Percentiles rank a stretch among this genome's conserved stretches.
phyloP scores from a whole-genome alignment of 2,888 invertebrate species.

The Spodoptera exigua region DNA sequence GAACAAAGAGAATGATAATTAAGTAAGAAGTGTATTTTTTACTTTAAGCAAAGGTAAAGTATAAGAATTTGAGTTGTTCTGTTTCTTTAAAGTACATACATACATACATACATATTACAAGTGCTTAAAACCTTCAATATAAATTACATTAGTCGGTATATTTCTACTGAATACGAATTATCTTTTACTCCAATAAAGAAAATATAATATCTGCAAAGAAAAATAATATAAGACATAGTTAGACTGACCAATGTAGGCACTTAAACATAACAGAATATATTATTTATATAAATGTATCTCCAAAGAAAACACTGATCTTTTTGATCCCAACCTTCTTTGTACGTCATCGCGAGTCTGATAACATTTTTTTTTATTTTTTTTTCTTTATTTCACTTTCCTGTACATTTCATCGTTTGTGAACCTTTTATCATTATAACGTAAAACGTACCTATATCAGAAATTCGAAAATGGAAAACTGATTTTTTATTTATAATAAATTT shows the following conservation, averaged over 20 bases:
- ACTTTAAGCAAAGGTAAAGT: too few relatives aligned
- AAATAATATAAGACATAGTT: conserved; percentile 6
- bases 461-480: conserved; percentile 44
- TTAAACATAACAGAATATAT: conserved; percentile 13
- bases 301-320: conserved; percentile 60
- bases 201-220: neutral
- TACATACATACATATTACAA: too few relatives aligned
- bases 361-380: conserved; percentile 35
- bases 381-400: conserved; percentile 42
- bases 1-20: too few relatives aligned
- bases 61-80: too few relatives aligned
- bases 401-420: conserved; percentile 23
- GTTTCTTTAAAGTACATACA: conserved; percentile 12
- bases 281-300: conserved; percentile 50
- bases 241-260: conserved; percentile 16
- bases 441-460: conserved; percentile 21
- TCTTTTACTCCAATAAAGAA: too few relatives aligned
- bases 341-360: conserved; percentile 40
- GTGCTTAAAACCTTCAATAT: too few relatives aligned
- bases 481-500: conserved; percentile 48
- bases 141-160: too few relatives aligned
- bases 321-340: conserved; percentile 52
- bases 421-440: conserved; percentile 18
- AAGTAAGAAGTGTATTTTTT: too few relatives aligned
- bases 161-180: too few relatives aligned